Evolutionary conservation across 1,140 invertebrate species (phyloP).

Genomic region (Episyrphus balteatus): DNA sequence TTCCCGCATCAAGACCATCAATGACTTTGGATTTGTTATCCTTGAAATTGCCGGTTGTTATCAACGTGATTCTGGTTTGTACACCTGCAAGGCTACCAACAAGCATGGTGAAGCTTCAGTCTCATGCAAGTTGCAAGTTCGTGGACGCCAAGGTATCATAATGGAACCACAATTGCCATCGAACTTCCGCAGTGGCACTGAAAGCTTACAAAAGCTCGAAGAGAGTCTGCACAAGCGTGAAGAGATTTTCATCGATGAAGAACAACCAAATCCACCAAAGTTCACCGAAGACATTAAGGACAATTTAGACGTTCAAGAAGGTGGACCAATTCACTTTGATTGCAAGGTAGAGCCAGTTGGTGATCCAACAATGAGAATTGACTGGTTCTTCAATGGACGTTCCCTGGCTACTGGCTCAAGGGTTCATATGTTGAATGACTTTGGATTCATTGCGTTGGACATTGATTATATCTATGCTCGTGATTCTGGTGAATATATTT

Average conservation of each 20-base stretch:
- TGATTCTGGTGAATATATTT: constrained; percentile 78
- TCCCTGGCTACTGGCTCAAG: constrained; percentile 80
- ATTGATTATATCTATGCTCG: constrained; percentile 76
- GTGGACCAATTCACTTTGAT: constrained; percentile 81
- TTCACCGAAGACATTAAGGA: constrained; percentile 79
- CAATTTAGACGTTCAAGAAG: constrained; percentile 72
- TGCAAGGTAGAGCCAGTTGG: constrained; percentile 78
- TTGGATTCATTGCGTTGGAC: constrained; percentile 82
- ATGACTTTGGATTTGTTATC: constrained; percentile 90
- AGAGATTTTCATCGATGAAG: constrained; percentile 69
- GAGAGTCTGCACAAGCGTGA: constrained; percentile 79
- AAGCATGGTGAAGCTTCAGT: constrained; percentile 81
- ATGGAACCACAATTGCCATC: constrained; percentile 81
- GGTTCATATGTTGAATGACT: constrained; percentile 84
- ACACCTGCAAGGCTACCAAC: constrained; percentile 86
- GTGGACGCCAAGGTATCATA: constrained; percentile 75
- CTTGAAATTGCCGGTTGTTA: constrained; percentile 82
- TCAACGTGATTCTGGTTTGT: constrained; percentile 75
- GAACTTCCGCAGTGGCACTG: constrained; percentile 75
- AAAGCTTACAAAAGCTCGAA: constrained; percentile 82
- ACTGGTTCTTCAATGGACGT: constrained; percentile 88
- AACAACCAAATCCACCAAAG: constrained; percentile 70
- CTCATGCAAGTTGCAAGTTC: constrained; percentile 72
- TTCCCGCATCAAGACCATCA: constrained; percentile 81
- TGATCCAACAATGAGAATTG: constrained; percentile 78